Evolutionary conservation across 2,888 invertebrate species (phyloP), one percentile per base, ranked within the genome.

Genomic region (Palloptera scutellata): DNA sequence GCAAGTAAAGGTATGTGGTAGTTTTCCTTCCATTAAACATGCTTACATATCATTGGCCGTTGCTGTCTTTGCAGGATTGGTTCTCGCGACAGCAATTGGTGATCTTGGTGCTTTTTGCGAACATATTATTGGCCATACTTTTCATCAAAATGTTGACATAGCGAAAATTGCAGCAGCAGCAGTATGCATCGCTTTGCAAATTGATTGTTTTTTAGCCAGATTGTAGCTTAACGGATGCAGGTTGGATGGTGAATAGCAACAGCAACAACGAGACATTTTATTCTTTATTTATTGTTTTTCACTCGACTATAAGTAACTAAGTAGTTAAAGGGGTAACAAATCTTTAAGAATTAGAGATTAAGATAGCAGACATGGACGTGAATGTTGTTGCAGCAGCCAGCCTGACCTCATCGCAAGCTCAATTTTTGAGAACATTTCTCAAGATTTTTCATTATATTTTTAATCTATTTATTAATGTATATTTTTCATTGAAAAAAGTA

Each of bases 81-180:
- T 94, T 96, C 87, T 94, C 95, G 83, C 91, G 96, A 86, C 96
- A 96, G 88, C 95, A 96, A 88, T 89, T 96, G 86, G 93, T 96
- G 86, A 91, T 96, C 88, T 88, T 96, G 85, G 95, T 96, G 81
- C 90, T 96, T 80, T 92, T 96, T 88, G 92, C 95, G 88, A 96
- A 96, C 88, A 92, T 96, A 87, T 93, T 94, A 78, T 88, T 96
- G 89, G 96, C 95, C 86, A 91, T 96, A 87, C 92, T 96, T 91
- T 96, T 96, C 89, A 93, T 95, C 89, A 96, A 96, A 87, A 89
- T 96, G 88, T 89, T 96, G 83, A 96, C 95, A 92, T 96, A 95
- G 94, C 91, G 90, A 87, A 86, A 77, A 77, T 51, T 69, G 53
- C 68, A 52, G 55, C 62, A 65, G 9, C 57, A 61, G 53, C 64